Base-by-base conservation (phyloP, 2,888 invertebrate species). In the Microctonus aethiopoides region DNA sequence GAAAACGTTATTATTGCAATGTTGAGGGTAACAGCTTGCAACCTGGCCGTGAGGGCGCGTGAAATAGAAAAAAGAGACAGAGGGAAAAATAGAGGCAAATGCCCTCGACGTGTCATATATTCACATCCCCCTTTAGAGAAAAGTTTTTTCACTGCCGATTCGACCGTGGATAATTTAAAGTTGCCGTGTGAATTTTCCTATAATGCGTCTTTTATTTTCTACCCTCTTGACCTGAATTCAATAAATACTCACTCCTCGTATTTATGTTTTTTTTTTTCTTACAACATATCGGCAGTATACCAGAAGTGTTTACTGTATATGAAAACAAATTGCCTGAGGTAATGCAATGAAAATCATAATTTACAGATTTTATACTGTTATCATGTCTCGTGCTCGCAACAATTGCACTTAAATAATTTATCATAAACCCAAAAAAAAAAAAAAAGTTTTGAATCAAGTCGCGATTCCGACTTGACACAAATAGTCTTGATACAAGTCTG, bases 1-100 rank as follows among this genome's bases (percentile, higher is more conserved):
- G 76, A 80, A 83, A 83, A 83, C 81, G 79, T 79, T 83, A 83
- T 84, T 83, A 84, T 83, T 83, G 80, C 77, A 73, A 73, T 73
- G 74, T 75, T 72, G 70, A 56, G 69, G 69, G 75, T 72, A 75
- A 76, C 75, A 74, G 74, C 75, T 75, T 77, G 76, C 71, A 60
- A 67, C 54, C 65, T 46, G 60, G 57, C 61, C n/a, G 52, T 9
- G 64, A 46, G 68, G 34, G 56, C 56, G 71, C 62, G 60, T 39
- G 67, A 41, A 59, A 29, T 20, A 29, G n/a, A 75, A 64, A 46
- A 16, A 16, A 46, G 16, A n/a, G 46, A 6, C 6, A 46, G 6
- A 16, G 6, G 16, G 6, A 16, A n/a, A 16, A 46, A 46, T n/a
- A 46, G 39, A 39, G 13, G 39, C 39, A 39, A 39, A 39, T 39